Conservation (phyloP, 2,888 invertebrate species). For the Heliconius ismenius region DNA sequence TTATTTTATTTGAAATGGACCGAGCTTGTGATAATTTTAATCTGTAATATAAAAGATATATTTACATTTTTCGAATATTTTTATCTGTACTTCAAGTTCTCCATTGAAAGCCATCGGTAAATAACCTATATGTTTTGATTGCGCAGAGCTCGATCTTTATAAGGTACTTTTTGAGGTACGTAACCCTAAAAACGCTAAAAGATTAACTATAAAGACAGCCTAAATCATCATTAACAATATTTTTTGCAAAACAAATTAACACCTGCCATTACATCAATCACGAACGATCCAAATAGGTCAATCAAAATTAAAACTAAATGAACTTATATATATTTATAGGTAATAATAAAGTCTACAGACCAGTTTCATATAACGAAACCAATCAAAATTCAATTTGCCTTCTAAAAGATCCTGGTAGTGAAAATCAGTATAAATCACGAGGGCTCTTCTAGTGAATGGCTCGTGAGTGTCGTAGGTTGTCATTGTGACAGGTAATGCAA, state of each 20-base stretch:
- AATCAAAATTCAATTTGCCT: slow-evolving; percentile 33
- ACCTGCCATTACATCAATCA: not conserved
- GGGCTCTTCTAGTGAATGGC: slow-evolving; percentile 39
- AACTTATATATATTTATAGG: slow-evolving; percentile 12
- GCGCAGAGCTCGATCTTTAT: too few relatives aligned
- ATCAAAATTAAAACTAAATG: slow-evolving; percentile 23
- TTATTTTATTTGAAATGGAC: too few relatives aligned
- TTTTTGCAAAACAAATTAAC: slow-evolving; percentile 10
- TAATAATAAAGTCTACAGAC: slow-evolving; percentile 14
- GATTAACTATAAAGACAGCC: not conserved
- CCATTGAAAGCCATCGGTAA: too few relatives aligned
- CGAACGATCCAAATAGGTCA: not conserved
- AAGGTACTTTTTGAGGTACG: too few relatives aligned
- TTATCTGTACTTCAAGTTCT: too few relatives aligned
- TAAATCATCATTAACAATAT: not conserved
- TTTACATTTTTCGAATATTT: too few relatives aligned
- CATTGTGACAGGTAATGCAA: slow-evolving; percentile 22
- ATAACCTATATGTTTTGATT: too few relatives aligned
- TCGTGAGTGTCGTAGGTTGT: not conserved
- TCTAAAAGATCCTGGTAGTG: slow-evolving; percentile 23
- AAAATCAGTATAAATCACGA: slow-evolving; percentile 46
- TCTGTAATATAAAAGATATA: too few relatives aligned
- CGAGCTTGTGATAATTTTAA: too few relatives aligned
- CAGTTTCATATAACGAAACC: slow-evolving; percentile 10
- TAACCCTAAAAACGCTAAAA: not conserved